Percentiles rank a stretch among this genome's conserved stretches.
phyloP scores from a whole-genome alignment of 2,888 invertebrate genomes.

The Spilarctia lutea region DNA sequence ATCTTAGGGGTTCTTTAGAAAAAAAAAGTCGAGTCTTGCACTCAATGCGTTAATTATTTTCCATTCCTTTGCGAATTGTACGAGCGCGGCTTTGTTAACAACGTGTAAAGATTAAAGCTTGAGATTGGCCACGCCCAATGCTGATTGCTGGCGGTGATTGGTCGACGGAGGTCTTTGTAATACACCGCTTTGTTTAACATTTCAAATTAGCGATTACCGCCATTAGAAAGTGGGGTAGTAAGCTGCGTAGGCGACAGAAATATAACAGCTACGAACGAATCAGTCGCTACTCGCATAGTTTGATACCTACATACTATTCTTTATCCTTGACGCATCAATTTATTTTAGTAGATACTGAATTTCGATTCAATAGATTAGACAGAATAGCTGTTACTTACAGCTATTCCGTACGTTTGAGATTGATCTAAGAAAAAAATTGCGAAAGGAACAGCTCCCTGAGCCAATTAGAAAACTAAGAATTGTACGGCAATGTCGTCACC shows the following conservation, averaged over 20 bases:
- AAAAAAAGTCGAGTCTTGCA: slow-evolving; percentile 45
- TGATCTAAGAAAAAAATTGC: background rate
- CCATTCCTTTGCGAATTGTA: slow-evolving; percentile 74
- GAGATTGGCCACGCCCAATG: slow-evolving; percentile 76
- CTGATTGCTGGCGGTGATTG: slow-evolving; percentile 73
- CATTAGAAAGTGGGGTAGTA: slow-evolving; percentile 45
- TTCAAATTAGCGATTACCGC: slow-evolving; percentile 71
- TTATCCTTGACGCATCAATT: slow-evolving; percentile 28
- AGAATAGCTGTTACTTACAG: background rate
- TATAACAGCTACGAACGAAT: slow-evolving; percentile 42
- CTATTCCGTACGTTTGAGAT: background rate
- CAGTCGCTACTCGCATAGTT: slow-evolving; percentile 32
- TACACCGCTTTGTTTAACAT: slow-evolving; percentile 75
- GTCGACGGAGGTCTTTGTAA: slow-evolving; percentile 74
- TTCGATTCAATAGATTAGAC: background rate
- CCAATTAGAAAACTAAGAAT: no score
- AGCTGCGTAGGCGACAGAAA: slow-evolving; percentile 41
- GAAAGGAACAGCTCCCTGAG: no score
- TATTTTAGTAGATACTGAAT: slow-evolving; percentile 9
- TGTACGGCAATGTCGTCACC: no score
- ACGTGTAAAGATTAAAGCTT: slow-evolving; percentile 70
- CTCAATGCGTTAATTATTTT: slow-evolving; percentile 76
- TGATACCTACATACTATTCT: slow-evolving; percentile 26
- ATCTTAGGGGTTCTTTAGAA: slow-evolving; percentile 50
- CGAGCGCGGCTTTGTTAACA: slow-evolving; percentile 72